Base-by-base conservation (phyloP, 2,888 invertebrate genomes). In the Branchipolynoe longqiensis region DNA sequence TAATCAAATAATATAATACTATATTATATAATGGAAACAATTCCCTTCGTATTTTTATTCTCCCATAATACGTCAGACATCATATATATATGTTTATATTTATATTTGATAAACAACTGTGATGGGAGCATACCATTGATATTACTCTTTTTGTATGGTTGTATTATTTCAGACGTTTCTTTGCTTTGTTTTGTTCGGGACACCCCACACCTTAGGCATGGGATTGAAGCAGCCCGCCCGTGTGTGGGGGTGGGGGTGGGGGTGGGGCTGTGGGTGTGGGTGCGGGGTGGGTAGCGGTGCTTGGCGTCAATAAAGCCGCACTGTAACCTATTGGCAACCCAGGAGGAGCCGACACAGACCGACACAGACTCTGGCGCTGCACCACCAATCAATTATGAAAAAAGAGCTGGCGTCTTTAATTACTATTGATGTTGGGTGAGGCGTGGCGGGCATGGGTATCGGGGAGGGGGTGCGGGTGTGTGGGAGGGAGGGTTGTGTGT, bases 311-410 rank as follows among this genome's bases (percentile, higher is more conserved):
- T 38, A 69, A 38, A 1, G 38, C 36, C 69, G 38, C 69, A 36
- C 38, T 4, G 38, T 69, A 69, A 69, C 69, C 69, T 69, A 69
- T 33, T 22, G 69, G 31, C 62, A 31, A 22, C 28, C 62, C 62
- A 8, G 3, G 69, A 36, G 69, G 36, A 38, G 69, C 0, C n/a
- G n/a, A n/a, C n/a, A n/a, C n/a, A n/a, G n/a, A n/a, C 33, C 12
- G 36, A 58, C 58, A 69, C 64, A 28, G 8, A 3, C 31, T 6
- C 64, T 33, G 33, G 33, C 64, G 8, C 64, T 33, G 12, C 4
- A 36, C 6, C 36, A 69, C 69, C 69, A 69, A 69, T 69, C 69
- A 69, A 69, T 69, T 69, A 69, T 69, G 69, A 69, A 69, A 69
- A 69, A 69, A 69, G 18, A 2, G 14, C 33, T 3, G 69, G 36